Evolutionary conservation across 2,888 invertebrate species (phyloP).

Genomic region (Altica lythri): DNA sequence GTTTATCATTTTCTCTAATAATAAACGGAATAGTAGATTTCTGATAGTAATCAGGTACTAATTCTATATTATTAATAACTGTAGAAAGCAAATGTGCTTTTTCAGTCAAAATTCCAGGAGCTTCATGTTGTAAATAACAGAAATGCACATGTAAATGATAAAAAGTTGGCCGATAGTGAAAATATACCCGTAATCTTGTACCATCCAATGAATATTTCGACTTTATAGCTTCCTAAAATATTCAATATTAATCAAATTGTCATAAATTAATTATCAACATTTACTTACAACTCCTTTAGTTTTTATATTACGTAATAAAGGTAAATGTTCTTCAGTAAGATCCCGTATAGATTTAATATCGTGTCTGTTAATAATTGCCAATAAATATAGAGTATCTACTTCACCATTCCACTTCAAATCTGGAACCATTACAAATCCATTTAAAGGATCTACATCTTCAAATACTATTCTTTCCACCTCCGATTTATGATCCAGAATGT

Average conservation of each 20-base stretch:
- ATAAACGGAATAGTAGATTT: conserved; percentile 80
- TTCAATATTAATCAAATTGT: background rate
- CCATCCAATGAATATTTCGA: conserved; percentile 74
- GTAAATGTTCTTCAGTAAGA: conserved; percentile 75
- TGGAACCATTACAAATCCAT: conserved; percentile 86
- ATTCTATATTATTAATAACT: conserved; percentile 88
- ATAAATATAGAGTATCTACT: conserved; percentile 78
- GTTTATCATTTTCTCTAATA: conserved; percentile 74
- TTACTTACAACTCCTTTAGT: conserved; percentile 71
- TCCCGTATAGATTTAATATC: conserved; percentile 85
- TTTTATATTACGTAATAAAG: conserved; percentile 80
- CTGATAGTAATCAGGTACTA: conserved; percentile 82
- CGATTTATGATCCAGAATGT: conserved; percentile 89
- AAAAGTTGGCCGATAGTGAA: conserved; percentile 97
- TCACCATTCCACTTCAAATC: conserved; percentile 96
- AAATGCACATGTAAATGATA: conserved; percentile 97
- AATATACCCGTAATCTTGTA: conserved; percentile 78
- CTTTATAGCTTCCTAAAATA: conserved; percentile 71
- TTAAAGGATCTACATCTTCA: conserved; percentile 76
- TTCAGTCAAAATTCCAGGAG: conserved; percentile 82
- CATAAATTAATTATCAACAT: too few relatives aligned
- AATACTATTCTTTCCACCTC: conserved; percentile 87
- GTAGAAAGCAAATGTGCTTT: conserved; percentile 85
- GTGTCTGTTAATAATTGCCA: conserved; percentile 77
- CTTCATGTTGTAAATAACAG: conserved; percentile 77